Evolutionary conservation across 2,113 vertebrate genomes (phyloP), one percentile per base, ranked within the genome.

Genomic region (Rhinolophus ferrumequinum): DNA sequence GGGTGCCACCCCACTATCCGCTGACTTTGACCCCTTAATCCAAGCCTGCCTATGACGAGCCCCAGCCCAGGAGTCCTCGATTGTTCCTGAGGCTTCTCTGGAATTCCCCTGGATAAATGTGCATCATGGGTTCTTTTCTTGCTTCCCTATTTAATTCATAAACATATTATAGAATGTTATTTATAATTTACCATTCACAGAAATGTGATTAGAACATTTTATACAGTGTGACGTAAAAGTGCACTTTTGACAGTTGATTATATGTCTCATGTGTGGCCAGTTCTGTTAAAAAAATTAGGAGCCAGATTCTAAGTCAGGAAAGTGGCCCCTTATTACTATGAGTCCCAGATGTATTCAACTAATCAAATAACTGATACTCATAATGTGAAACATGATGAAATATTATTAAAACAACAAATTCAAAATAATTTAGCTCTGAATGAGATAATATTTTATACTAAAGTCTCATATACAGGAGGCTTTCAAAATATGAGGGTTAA

Each of bases 351-450:
- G 44, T 41, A 80, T 64, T 97, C 52, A 90, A 62, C 77, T 83
- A 44, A 28, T 62, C 8, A 62, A 86, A 52, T n/a, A 79, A 92
- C 24, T 80, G 3, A 64, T 94, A 92, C 18, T 44, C 58, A 60
- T 47, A 56, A 33, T 33, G 14, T 93, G 60, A 95, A 90, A 88
- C 44, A 50, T 18, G 15, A 44, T 80, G 44, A 52, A 86, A 50
- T 56, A 72, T 26, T 83, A 86, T 26, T 83, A 86, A 86, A 26
- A 52, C 66, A 94, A 64, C 12, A 87, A 84, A 94, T 72, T 88
- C 15, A 79, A 90, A 92, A 72, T 44, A 75, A 93, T 85, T 84
- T 83, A 33, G 1, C 73, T 66, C 60, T 88, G 72, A 83, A 82
- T 11, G 9, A 87, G 60, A 83, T 52, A 62, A 16, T 35, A 22